These are phyloP conservation scores for Pygoscelis antarcticus DNA, from an alignment of 2,113 vertebrate genomes.

Conservation along the genomic window DNA sequence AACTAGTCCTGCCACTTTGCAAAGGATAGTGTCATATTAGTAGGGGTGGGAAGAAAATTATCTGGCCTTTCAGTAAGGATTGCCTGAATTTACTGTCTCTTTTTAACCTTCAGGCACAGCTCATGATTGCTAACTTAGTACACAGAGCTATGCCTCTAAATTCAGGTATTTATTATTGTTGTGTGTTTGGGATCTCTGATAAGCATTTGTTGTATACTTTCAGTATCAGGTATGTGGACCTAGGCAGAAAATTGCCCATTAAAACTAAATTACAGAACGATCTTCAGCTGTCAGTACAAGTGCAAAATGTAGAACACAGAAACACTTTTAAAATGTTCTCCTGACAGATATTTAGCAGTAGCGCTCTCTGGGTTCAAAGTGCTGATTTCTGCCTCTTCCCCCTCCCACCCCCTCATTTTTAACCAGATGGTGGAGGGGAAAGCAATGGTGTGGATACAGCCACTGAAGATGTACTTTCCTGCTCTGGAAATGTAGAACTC, in stretches of 20 bases:
- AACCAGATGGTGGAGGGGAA: constrained; percentile 42
- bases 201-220: neutral
- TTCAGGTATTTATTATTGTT: neutral
- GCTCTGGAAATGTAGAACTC: neutral
- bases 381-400: neutral
- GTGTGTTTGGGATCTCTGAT: neutral
- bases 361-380: neutral
- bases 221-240: too few relatives aligned
- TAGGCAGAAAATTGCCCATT: neutral
- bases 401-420: neutral
- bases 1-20: neutral
- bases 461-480: constrained; percentile 38
- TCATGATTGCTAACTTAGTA: neutral
- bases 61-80: neutral
- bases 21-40: neutral
- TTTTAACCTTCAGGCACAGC: neutral
- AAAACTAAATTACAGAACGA: neutral
- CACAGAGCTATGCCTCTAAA: neutral
- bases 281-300: neutral
- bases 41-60: neutral
- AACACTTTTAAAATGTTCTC: neutral
- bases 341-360: neutral
- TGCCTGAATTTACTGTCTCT: neutral
- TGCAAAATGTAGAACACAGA: neutral
- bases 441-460: neutral